phyloP scores from a whole-genome alignment of 2,113 vertebrate genomes.

The Macroglossus sobrinus region DNA sequence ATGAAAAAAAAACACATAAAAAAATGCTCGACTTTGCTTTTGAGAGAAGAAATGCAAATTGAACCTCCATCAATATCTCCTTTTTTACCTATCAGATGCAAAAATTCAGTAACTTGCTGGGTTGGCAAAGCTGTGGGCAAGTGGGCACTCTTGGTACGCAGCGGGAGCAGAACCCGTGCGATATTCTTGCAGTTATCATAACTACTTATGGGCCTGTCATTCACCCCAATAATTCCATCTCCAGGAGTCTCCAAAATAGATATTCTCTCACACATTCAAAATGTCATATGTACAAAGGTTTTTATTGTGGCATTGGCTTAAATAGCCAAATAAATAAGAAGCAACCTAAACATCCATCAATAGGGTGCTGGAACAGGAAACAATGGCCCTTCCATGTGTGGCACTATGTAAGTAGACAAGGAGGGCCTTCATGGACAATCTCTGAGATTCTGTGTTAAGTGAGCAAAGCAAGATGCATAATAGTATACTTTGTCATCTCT shows the following conservation, averaged over 20 bases:
- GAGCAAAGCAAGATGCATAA: not conserved
- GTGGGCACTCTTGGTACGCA: rapidly evolving
- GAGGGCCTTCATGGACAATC: rapidly evolving
- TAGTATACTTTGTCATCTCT: rapidly evolving
- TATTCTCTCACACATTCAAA: rapidly evolving
- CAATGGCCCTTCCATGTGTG: rapidly evolving
- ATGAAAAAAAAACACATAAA: not conserved
- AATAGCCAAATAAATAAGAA: not conserved
- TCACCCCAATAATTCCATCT: rapidly evolving
- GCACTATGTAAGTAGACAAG: rapidly evolving
- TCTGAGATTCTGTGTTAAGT: not conserved
- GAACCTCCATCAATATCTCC: not conserved
- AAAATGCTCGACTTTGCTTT: not conserved
- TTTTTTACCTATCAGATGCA: not conserved
- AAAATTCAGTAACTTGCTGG: rapidly evolving
- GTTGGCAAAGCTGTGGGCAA: rapidly evolving
- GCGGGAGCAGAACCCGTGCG: rapidly evolving
- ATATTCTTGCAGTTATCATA: rapidly evolving
- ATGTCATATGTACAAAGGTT: rapidly evolving
- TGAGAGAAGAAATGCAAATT: not conserved
- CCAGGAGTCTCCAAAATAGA: rapidly evolving
- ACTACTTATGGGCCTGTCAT: rapidly evolving
- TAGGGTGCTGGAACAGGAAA: rapidly evolving
- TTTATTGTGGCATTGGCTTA: rapidly evolving
- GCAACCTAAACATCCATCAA: rapidly evolving